Conservation (phyloP, 2,113 vertebrate species). For the Formicarius rufipectus region DNA sequence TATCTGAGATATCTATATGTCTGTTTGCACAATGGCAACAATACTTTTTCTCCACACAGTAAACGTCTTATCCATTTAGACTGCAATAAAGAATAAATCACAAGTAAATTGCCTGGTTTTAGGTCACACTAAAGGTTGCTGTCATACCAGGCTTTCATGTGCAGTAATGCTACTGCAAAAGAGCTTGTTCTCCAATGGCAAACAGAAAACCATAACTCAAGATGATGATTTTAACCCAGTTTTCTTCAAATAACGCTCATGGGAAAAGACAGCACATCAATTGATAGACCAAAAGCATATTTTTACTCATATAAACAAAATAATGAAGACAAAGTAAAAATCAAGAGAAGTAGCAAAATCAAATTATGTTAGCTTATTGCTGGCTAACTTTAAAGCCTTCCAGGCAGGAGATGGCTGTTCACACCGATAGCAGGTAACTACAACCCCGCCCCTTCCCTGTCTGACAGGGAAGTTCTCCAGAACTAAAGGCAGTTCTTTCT, state of each 20-base stretch:
- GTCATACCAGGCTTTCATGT: neutral
- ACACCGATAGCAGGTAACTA: neutral
- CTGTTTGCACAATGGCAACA: neutral
- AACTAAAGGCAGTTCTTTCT: neutral
- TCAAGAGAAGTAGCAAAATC: neutral
- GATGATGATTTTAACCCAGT: neutral
- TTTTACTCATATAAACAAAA: neutral
- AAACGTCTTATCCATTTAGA: neutral
- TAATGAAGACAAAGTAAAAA: neutral
- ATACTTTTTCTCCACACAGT: neutral
- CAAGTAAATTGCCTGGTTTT: neutral
- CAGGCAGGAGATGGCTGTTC: neutral
- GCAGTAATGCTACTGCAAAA: neutral
- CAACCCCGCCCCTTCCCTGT: neutral
- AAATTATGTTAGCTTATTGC: neutral
- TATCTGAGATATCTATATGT: neutral
- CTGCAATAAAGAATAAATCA: neutral
- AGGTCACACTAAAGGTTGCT: neutral
- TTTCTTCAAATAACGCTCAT: neutral
- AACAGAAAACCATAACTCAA: neutral
- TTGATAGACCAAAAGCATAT: neutral
- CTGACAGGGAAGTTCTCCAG: neutral
- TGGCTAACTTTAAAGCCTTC: neutral
- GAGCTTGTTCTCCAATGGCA: neutral
- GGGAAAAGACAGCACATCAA: neutral